These are phyloP conservation scores for Anthophora plumipes DNA, from an alignment of 2,888 invertebrate species.

Conservation along the genomic window DNA sequence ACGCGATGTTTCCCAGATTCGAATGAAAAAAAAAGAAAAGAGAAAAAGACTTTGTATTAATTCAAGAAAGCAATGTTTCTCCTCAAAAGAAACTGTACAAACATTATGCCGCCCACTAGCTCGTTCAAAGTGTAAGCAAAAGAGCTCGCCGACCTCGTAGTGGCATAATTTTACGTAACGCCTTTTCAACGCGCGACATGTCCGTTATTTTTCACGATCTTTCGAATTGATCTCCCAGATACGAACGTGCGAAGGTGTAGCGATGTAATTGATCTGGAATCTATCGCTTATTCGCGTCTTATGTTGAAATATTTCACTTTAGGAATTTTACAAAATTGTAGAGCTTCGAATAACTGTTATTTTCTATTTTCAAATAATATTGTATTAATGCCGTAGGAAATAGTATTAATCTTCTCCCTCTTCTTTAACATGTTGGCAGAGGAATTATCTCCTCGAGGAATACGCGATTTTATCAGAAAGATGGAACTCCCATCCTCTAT, in stretches of 20 bases:
- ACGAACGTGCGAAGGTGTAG: neutral
- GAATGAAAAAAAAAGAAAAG: neutral
- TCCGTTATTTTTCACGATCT: conserved; percentile 26
- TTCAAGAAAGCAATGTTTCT: conserved; percentile 20
- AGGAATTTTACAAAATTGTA: too few relatives aligned
- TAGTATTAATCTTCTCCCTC: too few relatives aligned
- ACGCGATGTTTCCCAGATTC: neutral
- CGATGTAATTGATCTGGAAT: conserved; percentile 11
- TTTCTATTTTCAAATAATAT: too few relatives aligned
- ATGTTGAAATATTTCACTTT: neutral
- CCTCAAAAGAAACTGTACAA: conserved; percentile 20
- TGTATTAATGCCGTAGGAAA: too few relatives aligned
- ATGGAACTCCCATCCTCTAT: too few relatives aligned
- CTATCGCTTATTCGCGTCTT: conserved; percentile 5
- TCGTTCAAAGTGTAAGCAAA: conserved; percentile 21
- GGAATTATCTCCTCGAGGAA: too few relatives aligned
- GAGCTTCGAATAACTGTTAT: neutral
- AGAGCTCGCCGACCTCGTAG: conserved; percentile 23
- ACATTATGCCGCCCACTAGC: conserved; percentile 20
- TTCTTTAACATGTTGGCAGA: too few relatives aligned
- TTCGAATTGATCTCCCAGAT: conserved; percentile 15
- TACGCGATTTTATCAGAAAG: neutral
- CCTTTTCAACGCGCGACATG: neutral
- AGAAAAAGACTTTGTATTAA: neutral
- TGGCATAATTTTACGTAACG: conserved; percentile 48